These are phyloP conservation scores for Microtus ochrogaster DNA, from an alignment of 2,113 vertebrate species.

Conservation along the genomic window DNA sequence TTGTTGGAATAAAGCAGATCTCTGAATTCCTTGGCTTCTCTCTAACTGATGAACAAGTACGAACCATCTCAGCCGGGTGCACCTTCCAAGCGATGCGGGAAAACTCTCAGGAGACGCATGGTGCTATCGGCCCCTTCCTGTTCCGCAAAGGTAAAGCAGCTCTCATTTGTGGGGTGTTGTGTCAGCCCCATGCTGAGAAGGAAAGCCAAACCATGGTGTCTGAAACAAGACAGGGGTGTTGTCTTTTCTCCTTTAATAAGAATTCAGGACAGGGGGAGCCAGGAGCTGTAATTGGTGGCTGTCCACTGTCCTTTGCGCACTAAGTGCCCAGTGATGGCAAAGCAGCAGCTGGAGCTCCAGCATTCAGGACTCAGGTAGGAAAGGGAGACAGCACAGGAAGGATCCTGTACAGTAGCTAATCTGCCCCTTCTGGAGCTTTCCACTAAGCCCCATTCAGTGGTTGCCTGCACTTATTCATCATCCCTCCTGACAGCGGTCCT, in stretches of 20 bases:
- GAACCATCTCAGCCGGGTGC: slow-evolving; percentile 74
- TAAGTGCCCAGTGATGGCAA: neutral
- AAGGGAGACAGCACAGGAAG: neutral
- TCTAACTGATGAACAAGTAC: slow-evolving; percentile 82
- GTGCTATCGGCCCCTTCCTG: slow-evolving; percentile 81
- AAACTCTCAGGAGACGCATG: slow-evolving; percentile 81
- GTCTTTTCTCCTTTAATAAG: neutral
- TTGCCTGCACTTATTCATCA: neutral
- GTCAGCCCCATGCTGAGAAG: neutral
- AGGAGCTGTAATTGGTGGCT: neutral
- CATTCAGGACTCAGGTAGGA: neutral
- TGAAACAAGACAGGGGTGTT: neutral
- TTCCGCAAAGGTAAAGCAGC: slow-evolving; percentile 82
- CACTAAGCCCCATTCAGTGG: neutral
- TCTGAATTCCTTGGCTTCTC: slow-evolving; percentile 83
- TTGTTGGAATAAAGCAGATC: slow-evolving; percentile 79
- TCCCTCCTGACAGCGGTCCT: neutral
- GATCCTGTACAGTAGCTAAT: too few species aligned
- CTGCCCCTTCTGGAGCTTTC: neutral
- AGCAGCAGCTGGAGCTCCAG: neutral
- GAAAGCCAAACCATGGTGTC: too few species aligned
- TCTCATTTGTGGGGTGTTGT: neutral
- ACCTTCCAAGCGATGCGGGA: slow-evolving; percentile 85
- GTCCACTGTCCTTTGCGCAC: neutral
- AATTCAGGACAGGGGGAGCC: neutral